These are phyloP conservation scores for Otolemur crassicaudatus DNA, from an alignment of 2,797 vertebrate genomes.

Conservation along the genomic window DNA sequence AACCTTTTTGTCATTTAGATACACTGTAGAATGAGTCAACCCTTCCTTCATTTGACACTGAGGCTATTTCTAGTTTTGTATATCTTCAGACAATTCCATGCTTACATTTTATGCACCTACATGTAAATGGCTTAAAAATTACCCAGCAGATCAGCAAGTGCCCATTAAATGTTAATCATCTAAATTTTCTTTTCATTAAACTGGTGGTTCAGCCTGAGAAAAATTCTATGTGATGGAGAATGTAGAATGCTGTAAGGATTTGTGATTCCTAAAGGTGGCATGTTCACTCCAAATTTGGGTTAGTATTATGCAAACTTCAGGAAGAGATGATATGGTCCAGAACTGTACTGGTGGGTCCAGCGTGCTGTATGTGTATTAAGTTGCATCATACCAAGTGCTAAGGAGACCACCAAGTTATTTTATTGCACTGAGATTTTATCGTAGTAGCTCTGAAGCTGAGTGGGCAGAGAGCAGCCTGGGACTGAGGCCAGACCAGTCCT, in stretches of 20 bases:
- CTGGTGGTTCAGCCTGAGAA: background rate
- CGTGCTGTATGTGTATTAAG: too few species aligned
- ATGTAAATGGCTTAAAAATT: conserved; percentile 2
- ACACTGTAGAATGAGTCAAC: background rate
- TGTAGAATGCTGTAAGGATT: background rate
- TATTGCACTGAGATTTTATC: background rate
- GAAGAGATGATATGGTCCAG: background rate
- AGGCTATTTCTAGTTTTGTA: conserved; percentile 20
- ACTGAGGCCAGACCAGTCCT: background rate
- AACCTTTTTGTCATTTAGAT: background rate
- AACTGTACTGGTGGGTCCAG: background rate
- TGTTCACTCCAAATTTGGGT: background rate
- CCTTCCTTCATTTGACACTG: background rate
- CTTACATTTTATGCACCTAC: background rate
- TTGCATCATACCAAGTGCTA: background rate
- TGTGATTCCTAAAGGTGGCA: background rate
- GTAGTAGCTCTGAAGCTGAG: background rate
- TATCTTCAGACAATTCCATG: conserved; percentile 37
- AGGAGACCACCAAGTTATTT: background rate
- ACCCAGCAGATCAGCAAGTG: background rate
- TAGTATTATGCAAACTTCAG: background rate
- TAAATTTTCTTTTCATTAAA: background rate
- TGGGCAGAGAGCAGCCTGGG: background rate
- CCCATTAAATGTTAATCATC: background rate
- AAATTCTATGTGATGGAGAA: background rate